Conservation (phyloP, 2,113 vertebrate species). For the Malaclemys terrapin region DNA sequence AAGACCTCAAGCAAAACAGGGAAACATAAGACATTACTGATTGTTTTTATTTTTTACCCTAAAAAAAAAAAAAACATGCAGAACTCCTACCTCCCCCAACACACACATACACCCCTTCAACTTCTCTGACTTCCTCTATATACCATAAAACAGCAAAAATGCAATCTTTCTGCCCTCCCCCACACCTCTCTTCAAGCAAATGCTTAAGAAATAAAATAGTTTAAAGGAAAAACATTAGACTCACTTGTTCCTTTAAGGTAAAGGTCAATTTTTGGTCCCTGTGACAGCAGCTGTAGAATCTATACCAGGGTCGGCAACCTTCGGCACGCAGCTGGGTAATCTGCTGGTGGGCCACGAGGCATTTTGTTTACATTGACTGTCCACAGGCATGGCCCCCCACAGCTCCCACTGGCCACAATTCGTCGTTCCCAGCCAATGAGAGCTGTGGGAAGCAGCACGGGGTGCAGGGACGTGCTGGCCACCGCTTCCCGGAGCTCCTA, state of each 20-base stretch:
- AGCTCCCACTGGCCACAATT: no score
- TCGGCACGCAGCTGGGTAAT: no score
- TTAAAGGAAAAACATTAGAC: background rate
- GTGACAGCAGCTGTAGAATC: background rate
- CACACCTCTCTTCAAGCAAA: background rate
- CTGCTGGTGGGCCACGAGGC: no score
- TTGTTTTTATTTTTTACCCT: background rate
- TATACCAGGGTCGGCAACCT: no score
- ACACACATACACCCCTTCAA: background rate
- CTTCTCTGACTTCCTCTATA: background rate
- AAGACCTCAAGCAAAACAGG: background rate
- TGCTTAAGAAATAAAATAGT: constrained; percentile 2
- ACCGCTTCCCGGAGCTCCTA: no score
- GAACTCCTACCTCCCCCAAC: background rate
- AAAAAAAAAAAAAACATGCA: background rate
- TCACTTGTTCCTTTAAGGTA: background rate
- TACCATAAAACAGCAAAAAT: background rate
- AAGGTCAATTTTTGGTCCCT: background rate
- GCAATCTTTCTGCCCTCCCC: background rate
- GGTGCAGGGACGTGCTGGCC: no score
- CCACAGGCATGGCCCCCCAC: no score
- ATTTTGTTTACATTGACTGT: no score
- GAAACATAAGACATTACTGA: background rate
- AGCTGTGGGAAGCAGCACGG: no score
- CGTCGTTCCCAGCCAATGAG: no score